A percentile compares a stretch with the other conserved stretches of the same genome.
Evolutionary conservation across 2,113 vertebrate genomes (phyloP).

Genomic region (Scomber japonicus): DNA sequence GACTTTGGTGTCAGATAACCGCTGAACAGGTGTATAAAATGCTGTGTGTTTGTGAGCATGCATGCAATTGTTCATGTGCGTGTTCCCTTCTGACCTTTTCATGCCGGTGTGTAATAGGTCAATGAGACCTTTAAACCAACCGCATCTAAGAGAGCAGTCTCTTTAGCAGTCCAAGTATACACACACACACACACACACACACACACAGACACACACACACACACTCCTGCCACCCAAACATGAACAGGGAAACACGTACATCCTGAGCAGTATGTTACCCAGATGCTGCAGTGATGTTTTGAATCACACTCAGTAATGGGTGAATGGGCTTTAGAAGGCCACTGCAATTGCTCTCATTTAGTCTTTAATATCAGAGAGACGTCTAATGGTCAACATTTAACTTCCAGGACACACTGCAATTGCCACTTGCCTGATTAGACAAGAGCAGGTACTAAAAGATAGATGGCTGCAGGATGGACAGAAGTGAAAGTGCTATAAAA

Average conservation of each 20-base stretch:
- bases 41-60: background rate
- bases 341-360: constrained; percentile 41
- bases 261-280: background rate
- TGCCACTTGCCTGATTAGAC: constrained; percentile 19
- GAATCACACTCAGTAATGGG: constrained; percentile 4
- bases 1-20: constrained; percentile 4
- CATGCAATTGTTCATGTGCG: constrained; percentile 1
- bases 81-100: constrained; percentile 51
- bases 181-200: background rate
- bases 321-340: constrained; percentile 47
- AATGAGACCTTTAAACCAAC: constrained; percentile 53
- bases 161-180: constrained; percentile 30
- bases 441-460: background rate
- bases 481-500: background rate
- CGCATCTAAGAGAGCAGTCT: constrained; percentile 15
- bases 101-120: constrained; percentile 47
- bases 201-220: background rate
- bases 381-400: constrained; percentile 37
- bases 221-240: background rate
- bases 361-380: constrained; percentile 17
- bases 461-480: background rate
- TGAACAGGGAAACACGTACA: background rate
- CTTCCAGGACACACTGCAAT: constrained; percentile 10
- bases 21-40: constrained; percentile 21
- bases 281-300: constrained; percentile 14